These are phyloP conservation scores for Solea senegalensis DNA, from an alignment of 2,113 vertebrate genomes.

Conservation along the genomic window DNA sequence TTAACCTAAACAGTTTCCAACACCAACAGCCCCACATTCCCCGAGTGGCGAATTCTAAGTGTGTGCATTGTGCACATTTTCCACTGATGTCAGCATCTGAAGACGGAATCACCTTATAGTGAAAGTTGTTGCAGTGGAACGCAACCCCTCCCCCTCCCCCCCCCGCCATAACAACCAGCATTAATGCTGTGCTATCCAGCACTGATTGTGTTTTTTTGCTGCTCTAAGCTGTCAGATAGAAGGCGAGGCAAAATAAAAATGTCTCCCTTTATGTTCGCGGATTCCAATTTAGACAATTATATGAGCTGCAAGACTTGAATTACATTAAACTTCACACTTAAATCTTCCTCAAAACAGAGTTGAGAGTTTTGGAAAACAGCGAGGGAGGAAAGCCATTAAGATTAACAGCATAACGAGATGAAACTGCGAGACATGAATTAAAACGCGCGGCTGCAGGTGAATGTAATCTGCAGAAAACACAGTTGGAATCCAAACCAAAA, in stretches of 20 bases:
- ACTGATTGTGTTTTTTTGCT: constrained; percentile 45
- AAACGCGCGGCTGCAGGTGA: constrained; percentile 31
- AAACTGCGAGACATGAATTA: constrained; percentile 43
- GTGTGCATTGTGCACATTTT: constrained; percentile 52
- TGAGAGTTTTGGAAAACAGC: constrained; percentile 23
- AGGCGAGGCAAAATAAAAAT: constrained; percentile 39
- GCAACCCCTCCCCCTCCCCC: no score
- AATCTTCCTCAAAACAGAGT: constrained; percentile 47
- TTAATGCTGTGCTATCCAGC: constrained; percentile 42
- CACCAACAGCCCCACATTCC: constrained; percentile 52
- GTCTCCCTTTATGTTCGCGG: constrained; percentile 51
- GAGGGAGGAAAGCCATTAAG: constrained; percentile 41
- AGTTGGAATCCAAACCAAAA: constrained; percentile 14
- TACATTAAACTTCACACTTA: constrained; percentile 43
- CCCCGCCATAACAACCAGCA: constrained; percentile 12
- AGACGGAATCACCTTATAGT: constrained; percentile 43
- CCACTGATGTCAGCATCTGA: constrained; percentile 69
- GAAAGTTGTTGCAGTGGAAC: constrained; percentile 35
- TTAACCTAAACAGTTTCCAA: constrained; percentile 59
- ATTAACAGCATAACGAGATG: constrained; percentile 44
- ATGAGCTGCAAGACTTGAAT: constrained; percentile 39
- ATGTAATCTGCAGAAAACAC: constrained; percentile 27
- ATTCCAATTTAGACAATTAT: constrained; percentile 52
- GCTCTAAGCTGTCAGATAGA: constrained; percentile 54
- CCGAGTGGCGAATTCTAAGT: constrained; percentile 38